phyloP scores from a whole-genome alignment of 64 coral and sea anemone species.

The Cladopsammia gracilis region DNA sequence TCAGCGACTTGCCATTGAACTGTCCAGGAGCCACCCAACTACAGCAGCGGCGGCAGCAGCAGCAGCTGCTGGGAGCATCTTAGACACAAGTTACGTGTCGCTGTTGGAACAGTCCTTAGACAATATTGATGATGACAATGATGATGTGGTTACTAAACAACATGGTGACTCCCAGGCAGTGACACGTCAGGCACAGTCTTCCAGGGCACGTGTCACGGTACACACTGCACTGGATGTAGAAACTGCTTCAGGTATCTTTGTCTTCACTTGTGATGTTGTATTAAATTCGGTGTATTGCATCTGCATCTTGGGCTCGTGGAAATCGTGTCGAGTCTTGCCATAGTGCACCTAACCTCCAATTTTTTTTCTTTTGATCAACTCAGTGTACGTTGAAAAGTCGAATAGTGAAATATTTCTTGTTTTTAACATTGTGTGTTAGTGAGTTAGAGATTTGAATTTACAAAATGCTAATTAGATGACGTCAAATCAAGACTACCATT shows the following conservation, averaged over 20 bases:
- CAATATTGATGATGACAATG: constrained; percentile 85
- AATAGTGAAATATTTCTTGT: too few species aligned
- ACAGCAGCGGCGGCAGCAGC: constrained; percentile 54
- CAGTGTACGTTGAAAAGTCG: too few species aligned
- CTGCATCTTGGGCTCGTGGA: too few species aligned
- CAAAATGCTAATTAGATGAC: too few species aligned
- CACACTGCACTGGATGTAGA: constrained; percentile 98
- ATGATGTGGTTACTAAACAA: constrained; percentile 75
- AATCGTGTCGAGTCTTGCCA: too few species aligned
- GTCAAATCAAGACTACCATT: too few species aligned
- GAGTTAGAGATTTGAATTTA: too few species aligned
- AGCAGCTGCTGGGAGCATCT: background rate
- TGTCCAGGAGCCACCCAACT: constrained; percentile 84
- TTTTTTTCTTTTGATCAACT: too few species aligned
- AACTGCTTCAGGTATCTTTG: constrained; percentile 69
- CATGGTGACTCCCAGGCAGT: constrained; percentile 47
- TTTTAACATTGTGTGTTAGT: too few species aligned
- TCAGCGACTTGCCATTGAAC: constrained; percentile 93
- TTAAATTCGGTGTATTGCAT: too few species aligned
- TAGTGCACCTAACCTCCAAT: too few species aligned
- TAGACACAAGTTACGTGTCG: constrained; percentile 87
- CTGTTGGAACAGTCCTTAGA: constrained; percentile 93
- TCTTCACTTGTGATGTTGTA: background rate
- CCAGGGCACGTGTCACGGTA: constrained; percentile 47
- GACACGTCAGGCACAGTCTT: constrained; percentile 3